phyloP scores from a whole-genome alignment of 2,888 invertebrate genomes.

The Acronicta psi region DNA sequence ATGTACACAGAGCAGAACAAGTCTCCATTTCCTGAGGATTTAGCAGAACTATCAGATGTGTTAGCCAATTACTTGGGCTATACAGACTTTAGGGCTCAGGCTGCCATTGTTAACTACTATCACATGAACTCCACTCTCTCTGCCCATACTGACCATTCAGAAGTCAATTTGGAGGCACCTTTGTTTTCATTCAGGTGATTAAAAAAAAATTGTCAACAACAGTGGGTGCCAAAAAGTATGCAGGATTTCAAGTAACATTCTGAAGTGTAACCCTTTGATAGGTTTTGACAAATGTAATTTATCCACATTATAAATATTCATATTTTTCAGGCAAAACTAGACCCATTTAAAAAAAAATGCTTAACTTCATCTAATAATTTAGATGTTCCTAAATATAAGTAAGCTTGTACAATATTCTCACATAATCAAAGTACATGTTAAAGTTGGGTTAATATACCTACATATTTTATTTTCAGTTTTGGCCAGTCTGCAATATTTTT shows the following conservation, averaged over 20 bases:
- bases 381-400: too few species aligned
- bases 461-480: conserved; percentile 91
- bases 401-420: too few species aligned
- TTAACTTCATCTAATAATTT: too few species aligned
- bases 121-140: conserved; percentile 97
- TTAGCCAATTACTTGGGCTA: conserved; percentile 90
- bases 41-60: conserved; percentile 90
- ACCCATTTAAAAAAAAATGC: too few species aligned
- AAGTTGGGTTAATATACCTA: too few species aligned
- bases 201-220: neutral
- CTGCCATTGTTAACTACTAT: conserved; percentile 99
- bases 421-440: too few species aligned
- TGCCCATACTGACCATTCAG: conserved; percentile 98
- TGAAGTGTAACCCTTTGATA: too few species aligned
- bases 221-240: too few species aligned
- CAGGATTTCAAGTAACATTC: too few species aligned
- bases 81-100: conserved; percentile 93
- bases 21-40: conserved; percentile 92
- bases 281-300: too few species aligned
- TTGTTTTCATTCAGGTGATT: conserved; percentile 95
- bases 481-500: conserved; percentile 98
- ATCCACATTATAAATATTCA: too few species aligned
- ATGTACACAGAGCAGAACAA: conserved; percentile 92
- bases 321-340: too few species aligned
- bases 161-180: conserved; percentile 95